Evolutionary conservation across 2,888 invertebrate genomes (phyloP).

Genomic region (Hydraecia micacea): DNA sequence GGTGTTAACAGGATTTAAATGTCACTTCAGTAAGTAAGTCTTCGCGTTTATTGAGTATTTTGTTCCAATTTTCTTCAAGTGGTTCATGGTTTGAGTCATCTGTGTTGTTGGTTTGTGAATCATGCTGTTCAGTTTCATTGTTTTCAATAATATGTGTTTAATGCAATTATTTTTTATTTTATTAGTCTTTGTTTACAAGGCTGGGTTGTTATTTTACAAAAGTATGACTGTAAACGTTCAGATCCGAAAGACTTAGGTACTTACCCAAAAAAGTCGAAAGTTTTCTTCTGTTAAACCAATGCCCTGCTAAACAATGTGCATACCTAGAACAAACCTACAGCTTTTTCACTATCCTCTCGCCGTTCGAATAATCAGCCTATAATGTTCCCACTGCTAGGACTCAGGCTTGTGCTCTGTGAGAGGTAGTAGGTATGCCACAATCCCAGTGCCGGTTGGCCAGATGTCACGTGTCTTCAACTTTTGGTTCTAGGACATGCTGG

Average conservation of each 20-base stretch:
- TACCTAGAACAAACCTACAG: too few relatives aligned
- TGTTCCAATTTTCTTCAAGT: conserved; percentile 48
- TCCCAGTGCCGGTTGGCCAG: too few relatives aligned
- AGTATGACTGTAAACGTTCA: neutral
- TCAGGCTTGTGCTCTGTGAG: too few relatives aligned
- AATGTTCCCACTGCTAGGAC: too few relatives aligned
- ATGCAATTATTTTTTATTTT: conserved; percentile 27
- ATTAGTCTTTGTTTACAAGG: neutral
- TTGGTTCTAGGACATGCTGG: too few relatives aligned
- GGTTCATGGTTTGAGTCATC: conserved; percentile 42
- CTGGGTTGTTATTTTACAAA: neutral
- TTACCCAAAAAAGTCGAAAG: neutral
- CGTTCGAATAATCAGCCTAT: too few relatives aligned
- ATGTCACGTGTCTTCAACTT: too few relatives aligned
- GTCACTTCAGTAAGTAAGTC: conserved; percentile 50
- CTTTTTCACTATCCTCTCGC: too few relatives aligned
- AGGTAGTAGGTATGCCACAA: too few relatives aligned
- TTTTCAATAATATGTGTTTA: conserved; percentile 26
- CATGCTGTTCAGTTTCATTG: conserved; percentile 28
- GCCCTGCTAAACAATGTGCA: neutral
- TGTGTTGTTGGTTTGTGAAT: conserved; percentile 17
- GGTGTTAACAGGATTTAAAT: conserved; percentile 51
- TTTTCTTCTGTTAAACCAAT: neutral
- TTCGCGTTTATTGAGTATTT: conserved; percentile 45
- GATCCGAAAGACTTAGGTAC: too few relatives aligned